These are phyloP conservation scores for Lagenorhynchus albirostris DNA, from an alignment of 2,113 vertebrate genomes.

Conservation along the genomic window DNA sequence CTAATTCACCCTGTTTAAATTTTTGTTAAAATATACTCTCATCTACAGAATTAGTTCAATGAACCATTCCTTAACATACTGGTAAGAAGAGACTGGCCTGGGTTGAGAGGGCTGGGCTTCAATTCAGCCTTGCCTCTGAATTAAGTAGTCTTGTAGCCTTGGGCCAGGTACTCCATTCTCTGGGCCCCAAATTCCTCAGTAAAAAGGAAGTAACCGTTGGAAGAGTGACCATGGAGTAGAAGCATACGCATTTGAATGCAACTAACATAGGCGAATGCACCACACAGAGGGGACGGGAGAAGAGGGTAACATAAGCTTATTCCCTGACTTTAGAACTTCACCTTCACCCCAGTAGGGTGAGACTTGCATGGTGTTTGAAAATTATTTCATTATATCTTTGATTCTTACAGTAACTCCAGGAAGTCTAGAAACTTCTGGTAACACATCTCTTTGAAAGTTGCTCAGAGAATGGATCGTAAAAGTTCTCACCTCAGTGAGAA, in stretches of 20 bases:
- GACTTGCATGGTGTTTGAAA: not conserved
- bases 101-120: not conserved
- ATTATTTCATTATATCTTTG: not conserved
- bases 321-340: not conserved
- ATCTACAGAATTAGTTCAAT: not conserved
- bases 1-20: not conserved
- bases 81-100: not conserved
- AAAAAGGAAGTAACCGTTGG: not conserved
- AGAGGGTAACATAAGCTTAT: not conserved
- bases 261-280: not conserved
- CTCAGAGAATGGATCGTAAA: not conserved
- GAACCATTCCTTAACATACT: not conserved
- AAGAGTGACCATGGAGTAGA: not conserved
- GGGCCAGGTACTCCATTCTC: not conserved
- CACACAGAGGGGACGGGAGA: not conserved
- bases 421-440: not conserved
- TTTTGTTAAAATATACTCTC: not conserved
- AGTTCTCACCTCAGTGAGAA: not conserved
- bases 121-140: not conserved
- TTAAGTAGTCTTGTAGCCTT: not conserved
- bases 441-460: not conserved
- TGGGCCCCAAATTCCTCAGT: not conserved
- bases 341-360: not conserved
- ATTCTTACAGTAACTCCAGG: not conserved
- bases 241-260: not conserved